Evolutionary conservation across 2,797 vertebrate genomes (phyloP).

Genomic region (Psittacula derbiana): DNA sequence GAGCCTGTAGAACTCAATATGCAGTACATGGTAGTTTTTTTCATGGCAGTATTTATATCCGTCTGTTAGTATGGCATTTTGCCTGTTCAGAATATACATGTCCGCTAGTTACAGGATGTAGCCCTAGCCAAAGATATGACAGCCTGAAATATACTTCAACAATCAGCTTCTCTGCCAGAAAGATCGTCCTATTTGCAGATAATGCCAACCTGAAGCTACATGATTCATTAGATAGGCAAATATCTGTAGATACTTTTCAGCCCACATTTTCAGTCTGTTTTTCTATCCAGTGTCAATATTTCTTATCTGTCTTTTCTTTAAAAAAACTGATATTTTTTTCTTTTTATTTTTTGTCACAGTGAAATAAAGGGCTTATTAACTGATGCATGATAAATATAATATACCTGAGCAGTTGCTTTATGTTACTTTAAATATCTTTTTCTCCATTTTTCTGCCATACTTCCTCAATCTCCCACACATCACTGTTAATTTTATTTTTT

Average conservation of each 20-base stretch:
- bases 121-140: neutral
- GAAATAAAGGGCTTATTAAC: neutral
- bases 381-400: neutral
- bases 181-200: neutral
- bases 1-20: neutral
- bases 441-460: neutral
- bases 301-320: fast-evolving
- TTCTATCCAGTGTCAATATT: neutral
- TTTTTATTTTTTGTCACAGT: neutral
- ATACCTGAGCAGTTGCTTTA: fast-evolving
- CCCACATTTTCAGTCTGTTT: neutral
- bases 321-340: neutral
- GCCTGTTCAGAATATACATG: neutral
- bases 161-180: neutral
- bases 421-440: neutral
- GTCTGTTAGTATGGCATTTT: neutral
- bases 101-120: neutral
- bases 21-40: neutral
- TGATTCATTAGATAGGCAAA: neutral
- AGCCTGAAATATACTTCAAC: neutral
- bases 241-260: neutral
- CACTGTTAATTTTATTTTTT: neutral
- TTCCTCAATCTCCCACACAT: neutral
- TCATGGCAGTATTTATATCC: neutral
- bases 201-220: neutral